Evolutionary conservation across 2,888 invertebrate genomes (phyloP).

Genomic region (Lycia hirtaria): DNA sequence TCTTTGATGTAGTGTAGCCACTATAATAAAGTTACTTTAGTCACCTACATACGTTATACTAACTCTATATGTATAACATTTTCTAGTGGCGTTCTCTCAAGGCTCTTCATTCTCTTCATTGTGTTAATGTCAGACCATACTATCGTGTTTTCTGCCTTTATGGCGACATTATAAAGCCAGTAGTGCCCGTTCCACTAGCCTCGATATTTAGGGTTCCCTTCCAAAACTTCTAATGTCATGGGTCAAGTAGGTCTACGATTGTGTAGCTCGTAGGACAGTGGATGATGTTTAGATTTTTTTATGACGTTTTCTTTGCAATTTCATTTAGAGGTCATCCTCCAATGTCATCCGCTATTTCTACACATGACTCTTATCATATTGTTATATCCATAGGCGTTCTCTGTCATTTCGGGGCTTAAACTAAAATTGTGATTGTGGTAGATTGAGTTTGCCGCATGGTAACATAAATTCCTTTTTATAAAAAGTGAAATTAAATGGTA

Average conservation of each 20-base stretch:
- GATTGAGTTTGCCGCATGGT: neutral
- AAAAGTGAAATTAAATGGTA: too few relatives aligned
- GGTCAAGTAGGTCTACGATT: slow-evolving; percentile 42
- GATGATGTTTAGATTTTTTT: neutral
- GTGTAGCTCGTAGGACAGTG: neutral
- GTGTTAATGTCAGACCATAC: slow-evolving; percentile 53
- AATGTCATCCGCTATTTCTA: too few relatives aligned
- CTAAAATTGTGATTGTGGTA: neutral
- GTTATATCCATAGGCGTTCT: too few relatives aligned
- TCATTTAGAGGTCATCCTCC: too few relatives aligned
- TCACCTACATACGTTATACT: neutral
- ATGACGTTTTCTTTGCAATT: neutral
- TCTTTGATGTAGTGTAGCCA: too few relatives aligned
- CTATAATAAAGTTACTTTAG: neutral
- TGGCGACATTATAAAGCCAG: slow-evolving; percentile 43
- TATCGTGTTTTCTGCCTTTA: slow-evolving; percentile 52
- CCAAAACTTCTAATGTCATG: slow-evolving; percentile 58
- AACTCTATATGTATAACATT: neutral
- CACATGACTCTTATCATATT: too few relatives aligned
- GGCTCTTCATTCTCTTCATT: slow-evolving; percentile 53
- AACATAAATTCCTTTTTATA: too few relatives aligned
- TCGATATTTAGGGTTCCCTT: slow-evolving; percentile 56
- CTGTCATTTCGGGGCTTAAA: too few relatives aligned
- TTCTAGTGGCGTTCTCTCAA: slow-evolving; percentile 47
- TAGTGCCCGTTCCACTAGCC: slow-evolving; percentile 51